These are phyloP conservation scores for Zaprionus capensis DNA, from an alignment of 1,140 invertebrate species.

Conservation along the genomic window DNA sequence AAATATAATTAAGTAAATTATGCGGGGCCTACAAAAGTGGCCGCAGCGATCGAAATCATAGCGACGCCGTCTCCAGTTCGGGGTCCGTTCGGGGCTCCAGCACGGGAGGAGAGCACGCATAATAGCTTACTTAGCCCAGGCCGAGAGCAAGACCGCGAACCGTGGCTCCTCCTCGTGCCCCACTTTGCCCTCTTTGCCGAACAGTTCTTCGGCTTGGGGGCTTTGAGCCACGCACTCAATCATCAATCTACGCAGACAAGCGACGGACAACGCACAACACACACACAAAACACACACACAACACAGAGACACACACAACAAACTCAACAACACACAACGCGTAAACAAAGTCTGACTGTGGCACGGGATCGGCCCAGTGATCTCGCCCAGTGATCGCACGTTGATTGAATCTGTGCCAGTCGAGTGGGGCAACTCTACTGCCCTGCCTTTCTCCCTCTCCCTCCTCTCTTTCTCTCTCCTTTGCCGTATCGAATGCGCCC, in stretches of 20 bases:
- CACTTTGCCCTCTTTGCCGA: not conserved
- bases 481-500: conserved; percentile 6
- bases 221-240: conserved; percentile 64
- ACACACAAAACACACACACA: not conserved
- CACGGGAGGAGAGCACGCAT: conserved; percentile 63
- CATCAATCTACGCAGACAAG: conserved; percentile 67
- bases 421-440: conserved; percentile 10
- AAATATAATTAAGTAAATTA: conserved; percentile 84
- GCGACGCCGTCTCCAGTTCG: conserved; percentile 36
- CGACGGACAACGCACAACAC: conserved; percentile 7
- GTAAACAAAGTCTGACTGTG: not conserved
- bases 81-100: conserved; percentile 21
- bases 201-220: conserved; percentile 8
- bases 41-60: conserved; percentile 61
- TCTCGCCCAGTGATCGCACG: conserved; percentile 21
- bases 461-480: not conserved
- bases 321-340: not conserved
- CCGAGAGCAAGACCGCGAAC: conserved; percentile 34
- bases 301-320: not conserved
- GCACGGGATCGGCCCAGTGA: conserved; percentile 24
- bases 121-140: conserved; percentile 79
- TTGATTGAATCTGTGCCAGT: conserved; percentile 54
- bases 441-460: not conserved
- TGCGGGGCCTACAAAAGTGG: conserved; percentile 58
- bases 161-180: not conserved